Evolutionary conservation across 53 echinoderm and acorn worm genomes (phyloP), one percentile per base, ranked within the genome.

Genomic region (Actinopyga echinites): DNA sequence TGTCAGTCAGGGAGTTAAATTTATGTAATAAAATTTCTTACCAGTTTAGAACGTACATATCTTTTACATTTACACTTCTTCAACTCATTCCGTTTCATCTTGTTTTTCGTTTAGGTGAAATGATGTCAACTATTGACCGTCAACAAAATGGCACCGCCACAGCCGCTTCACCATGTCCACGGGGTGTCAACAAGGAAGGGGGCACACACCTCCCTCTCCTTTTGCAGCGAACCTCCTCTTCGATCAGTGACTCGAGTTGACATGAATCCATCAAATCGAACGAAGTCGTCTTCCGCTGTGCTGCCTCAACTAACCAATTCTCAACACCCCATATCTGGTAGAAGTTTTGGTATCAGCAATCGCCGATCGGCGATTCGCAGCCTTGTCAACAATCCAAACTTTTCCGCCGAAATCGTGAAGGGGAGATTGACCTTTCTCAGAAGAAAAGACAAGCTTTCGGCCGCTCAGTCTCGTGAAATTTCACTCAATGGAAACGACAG

Each of bases 361-460:
- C 34, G 58, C 8, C 55, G 36, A 2, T 79, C 79, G 0, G 79
- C 79, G 28, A 34, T 79, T 8, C 33, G 79, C 2, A 79, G 79
- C 30, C 79, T 79, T 55, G 79, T 58, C 4, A 79, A 57, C 22
- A 79, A 79, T 42, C 79, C 79, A n/a, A 79, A 33, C 25, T 24
- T 79, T 6, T 23, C n/a, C 35, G 79, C 57, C 8, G 33, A 34
- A n/a, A 12, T 79, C 56, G 79, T 59, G 2, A 34, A 34, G 5
- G 60, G 79, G 57, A 57, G 79, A 8, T 10, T 79, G 7, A 58
- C 29, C 6, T 57, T 79, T 9, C 12, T 52, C 9, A n/a, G 79
- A 3, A 24, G 79, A 32, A 58, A 34, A 55, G 20, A 21, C 23
- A 30, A 33, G 30, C 28, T 30, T 2, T 17, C 31, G 24, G 49